phyloP scores from a whole-genome alignment of 2,113 vertebrate genomes.

The Pterocles burchelli region DNA sequence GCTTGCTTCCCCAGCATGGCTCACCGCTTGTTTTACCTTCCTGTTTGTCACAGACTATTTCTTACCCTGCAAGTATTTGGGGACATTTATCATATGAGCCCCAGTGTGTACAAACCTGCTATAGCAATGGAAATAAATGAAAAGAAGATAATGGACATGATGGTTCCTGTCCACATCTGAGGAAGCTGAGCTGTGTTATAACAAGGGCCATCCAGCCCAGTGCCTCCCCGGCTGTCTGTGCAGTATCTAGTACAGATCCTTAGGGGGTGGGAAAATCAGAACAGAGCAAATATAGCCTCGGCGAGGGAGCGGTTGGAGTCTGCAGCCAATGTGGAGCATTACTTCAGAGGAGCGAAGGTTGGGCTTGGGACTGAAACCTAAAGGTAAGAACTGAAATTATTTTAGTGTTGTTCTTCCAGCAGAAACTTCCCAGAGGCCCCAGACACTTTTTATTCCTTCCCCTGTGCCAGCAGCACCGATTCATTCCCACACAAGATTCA shows the following conservation, averaged over 20 bases:
- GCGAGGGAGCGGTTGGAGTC: background rate
- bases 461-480: slow-evolving; percentile 19
- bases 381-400: slow-evolving; percentile 37
- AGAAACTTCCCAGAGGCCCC: slow-evolving; percentile 48
- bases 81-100: background rate
- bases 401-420: slow-evolving; percentile 33
- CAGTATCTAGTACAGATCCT: slow-evolving; percentile 48
- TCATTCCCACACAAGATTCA: slow-evolving; percentile 33
- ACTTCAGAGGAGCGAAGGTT: background rate
- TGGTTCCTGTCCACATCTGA: background rate
- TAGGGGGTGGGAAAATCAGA: slow-evolving; percentile 25
- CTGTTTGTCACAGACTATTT: background rate
- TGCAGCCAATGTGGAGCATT: background rate
- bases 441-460: slow-evolving; percentile 41
- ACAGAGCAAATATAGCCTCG: slow-evolving; percentile 21
- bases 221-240: background rate
- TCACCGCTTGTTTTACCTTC: background rate
- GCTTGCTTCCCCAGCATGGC: background rate
- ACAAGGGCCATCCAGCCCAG: background rate
- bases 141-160: background rate
- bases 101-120: background rate
- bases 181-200: background rate
- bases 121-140: background rate
- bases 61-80: background rate
- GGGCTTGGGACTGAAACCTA: slow-evolving; percentile 31